Evolutionary conservation across 2,888 invertebrate genomes (phyloP).

Genomic region (Spodoptera exigua): DNA sequence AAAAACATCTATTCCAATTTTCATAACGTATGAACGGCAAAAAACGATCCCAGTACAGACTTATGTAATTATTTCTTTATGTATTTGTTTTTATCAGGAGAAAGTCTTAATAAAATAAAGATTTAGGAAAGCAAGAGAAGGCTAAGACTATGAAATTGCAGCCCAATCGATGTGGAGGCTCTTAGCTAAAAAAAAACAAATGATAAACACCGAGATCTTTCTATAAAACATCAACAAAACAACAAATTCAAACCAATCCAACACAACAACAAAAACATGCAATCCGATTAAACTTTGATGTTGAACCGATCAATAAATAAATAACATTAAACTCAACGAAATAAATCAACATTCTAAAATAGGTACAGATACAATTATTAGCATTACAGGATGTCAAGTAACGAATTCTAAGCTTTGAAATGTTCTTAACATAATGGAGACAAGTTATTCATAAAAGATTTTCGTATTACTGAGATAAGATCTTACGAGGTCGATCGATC

Average conservation of each 20-base stretch:
- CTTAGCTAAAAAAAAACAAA: no score
- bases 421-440: slow-evolving; percentile 64
- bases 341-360: slow-evolving; percentile 55
- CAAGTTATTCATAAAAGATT: slow-evolving; percentile 71
- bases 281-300: slow-evolving; percentile 34
- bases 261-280: slow-evolving; percentile 37
- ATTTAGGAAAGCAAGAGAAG: no score
- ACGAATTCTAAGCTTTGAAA: slow-evolving; percentile 47
- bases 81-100: no score
- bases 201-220: no score
- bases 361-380: slow-evolving; percentile 51
- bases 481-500: slow-evolving; percentile 69
- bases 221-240: no score
- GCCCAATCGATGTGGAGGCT: no score
- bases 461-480: slow-evolving; percentile 68
- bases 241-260: slow-evolving; percentile 20
- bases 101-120: no score
- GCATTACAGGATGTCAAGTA: slow-evolving; percentile 59
- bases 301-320: slow-evolving; percentile 46
- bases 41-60: no score
- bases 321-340: slow-evolving; percentile 27
- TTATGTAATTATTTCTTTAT: no score
- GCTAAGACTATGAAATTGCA: no score
- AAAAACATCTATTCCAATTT: no score
- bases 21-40: no score